Evolutionary conservation across 2,113 vertebrate genomes (phyloP).

Genomic region (Acrocephalus kingi): DNA sequence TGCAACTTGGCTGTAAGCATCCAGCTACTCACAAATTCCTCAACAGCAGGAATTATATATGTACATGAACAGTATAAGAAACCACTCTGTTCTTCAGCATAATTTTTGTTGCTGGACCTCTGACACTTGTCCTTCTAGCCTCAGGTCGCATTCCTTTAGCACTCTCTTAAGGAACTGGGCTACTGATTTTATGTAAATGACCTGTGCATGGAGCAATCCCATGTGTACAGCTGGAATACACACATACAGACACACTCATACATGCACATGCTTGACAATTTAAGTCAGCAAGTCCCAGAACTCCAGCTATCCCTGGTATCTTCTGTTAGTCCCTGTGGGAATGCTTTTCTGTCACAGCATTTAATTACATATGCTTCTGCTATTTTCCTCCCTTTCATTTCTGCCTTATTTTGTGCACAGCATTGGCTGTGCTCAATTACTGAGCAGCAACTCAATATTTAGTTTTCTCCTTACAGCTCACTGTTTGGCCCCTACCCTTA

Average conservation of each 20-base stretch:
- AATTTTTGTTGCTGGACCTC: not conserved
- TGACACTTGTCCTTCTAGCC: not conserved
- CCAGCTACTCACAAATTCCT: not conserved
- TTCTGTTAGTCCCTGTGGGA: not conserved
- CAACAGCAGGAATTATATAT: not conserved
- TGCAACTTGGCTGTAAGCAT: not conserved
- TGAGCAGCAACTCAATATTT: not conserved
- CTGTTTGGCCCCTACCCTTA: not conserved
- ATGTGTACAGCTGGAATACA: not conserved
- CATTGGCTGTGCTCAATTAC: constrained; percentile 3
- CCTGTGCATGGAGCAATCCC: not conserved
- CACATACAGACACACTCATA: not conserved
- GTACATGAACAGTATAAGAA: not conserved
- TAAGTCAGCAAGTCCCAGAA: not conserved
- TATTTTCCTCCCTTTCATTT: not conserved
- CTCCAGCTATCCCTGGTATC: not conserved
- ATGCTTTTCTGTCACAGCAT: not conserved
- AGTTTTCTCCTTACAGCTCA: not conserved
- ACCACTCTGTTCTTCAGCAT: not conserved
- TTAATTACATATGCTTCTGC: not conserved
- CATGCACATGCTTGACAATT: not conserved
- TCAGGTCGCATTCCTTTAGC: not conserved
- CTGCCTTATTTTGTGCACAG: not conserved
- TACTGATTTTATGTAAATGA: not conserved
- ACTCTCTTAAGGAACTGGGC: not conserved